Conservation (phyloP, 2,888 invertebrate species). For the Acanthacorydalis orientalis region DNA sequence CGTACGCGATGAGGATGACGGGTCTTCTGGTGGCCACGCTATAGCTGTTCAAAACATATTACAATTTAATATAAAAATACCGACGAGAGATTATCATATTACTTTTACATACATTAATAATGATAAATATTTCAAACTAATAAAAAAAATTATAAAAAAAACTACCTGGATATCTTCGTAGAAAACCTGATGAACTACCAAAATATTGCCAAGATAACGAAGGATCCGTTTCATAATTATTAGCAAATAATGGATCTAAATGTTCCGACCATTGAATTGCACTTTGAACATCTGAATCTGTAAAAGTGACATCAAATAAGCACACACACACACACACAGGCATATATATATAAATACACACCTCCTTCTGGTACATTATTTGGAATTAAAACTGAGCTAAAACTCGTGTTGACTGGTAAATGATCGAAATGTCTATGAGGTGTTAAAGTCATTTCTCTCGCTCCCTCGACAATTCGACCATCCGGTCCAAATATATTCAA, state of each 20-base stretch:
- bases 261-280: constrained; percentile 92
- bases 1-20: constrained; percentile 34
- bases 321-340: neutral
- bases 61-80: constrained; percentile 1
- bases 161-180: constrained; percentile 84
- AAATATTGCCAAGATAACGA: constrained; percentile 97
- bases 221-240: constrained; percentile 81
- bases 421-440: constrained; percentile 76
- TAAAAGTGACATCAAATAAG: neutral
- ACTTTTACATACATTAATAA: neutral
- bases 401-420: constrained; percentile 64
- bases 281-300: constrained; percentile 66
- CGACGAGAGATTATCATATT: neutral
- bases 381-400: constrained; percentile 81
- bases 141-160: neutral
- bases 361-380: constrained; percentile 56
- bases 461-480: constrained; percentile 51
- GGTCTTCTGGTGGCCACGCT: constrained; percentile 68
- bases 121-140: neutral
- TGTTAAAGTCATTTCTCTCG: constrained; percentile 51
- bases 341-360: constrained; percentile 18
- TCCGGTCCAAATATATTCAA: constrained; percentile 62
- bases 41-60: constrained; percentile 34
- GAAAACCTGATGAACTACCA: constrained; percentile 89
- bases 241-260: constrained; percentile 74